These are phyloP conservation scores for Dendrophyllia cribrosa DNA, from an alignment of 64 coral and sea anemone species.

Conservation along the genomic window DNA sequence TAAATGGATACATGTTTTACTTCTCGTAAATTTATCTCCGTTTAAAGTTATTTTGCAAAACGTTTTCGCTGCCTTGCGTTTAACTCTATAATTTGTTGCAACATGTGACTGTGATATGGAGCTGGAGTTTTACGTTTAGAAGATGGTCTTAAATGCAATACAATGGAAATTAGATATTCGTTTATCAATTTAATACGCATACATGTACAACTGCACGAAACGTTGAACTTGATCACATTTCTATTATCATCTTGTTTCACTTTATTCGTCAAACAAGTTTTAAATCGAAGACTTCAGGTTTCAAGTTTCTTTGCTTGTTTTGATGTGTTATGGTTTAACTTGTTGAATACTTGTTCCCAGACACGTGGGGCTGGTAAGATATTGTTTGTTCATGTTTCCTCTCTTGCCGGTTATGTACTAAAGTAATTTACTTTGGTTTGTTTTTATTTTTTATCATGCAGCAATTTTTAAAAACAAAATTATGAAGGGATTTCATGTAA, in stretches of 20 bases:
- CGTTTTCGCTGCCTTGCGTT: neutral
- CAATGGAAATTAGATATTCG: constrained; percentile 12
- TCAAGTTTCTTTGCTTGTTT: neutral
- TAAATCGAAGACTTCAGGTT: neutral
- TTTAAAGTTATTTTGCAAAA: too few relatives aligned
- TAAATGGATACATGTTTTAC: neutral
- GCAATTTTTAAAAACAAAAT: neutral
- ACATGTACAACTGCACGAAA: constrained; percentile 11
- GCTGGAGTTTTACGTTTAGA: neutral
- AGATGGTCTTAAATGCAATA: neutral
- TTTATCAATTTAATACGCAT: neutral
- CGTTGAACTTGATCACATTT: neutral
- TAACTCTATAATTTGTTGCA: neutral
- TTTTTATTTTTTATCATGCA: neutral
- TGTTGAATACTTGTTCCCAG: neutral
- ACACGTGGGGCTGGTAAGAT: neutral
- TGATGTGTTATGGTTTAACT: neutral
- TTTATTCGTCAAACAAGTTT: neutral
- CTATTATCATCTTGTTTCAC: neutral
- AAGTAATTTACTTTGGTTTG: neutral
- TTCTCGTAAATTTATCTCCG: neutral
- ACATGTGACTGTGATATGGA: constrained; percentile 4
- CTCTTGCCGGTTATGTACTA: neutral
- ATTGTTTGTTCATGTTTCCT: neutral
- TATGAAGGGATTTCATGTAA: too few relatives aligned